phyloP scores from a whole-genome alignment of 2,888 invertebrate species.

The Prosopocoilus inquinatus region DNA sequence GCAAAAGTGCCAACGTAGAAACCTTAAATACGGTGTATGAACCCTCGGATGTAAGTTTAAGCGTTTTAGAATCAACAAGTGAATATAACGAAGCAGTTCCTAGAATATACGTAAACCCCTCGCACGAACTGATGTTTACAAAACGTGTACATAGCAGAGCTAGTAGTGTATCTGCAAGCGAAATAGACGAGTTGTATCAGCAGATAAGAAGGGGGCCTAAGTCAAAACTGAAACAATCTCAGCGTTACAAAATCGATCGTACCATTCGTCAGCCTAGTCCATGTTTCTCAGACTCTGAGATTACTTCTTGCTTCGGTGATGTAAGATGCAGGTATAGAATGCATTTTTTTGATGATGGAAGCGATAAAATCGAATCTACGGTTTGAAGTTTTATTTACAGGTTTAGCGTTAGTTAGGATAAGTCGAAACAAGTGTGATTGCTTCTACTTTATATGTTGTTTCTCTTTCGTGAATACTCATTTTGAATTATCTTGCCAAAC shows the following conservation, averaged over 20 bases:
- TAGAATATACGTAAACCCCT: conserved; percentile 52
- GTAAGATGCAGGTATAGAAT: conserved; percentile 24
- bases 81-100: conserved; percentile 30
- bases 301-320: conserved; percentile 38
- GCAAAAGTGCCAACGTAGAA: not conserved
- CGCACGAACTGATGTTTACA: conserved; percentile 47
- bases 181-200: conserved; percentile 69
- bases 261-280: conserved; percentile 30
- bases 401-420: not conserved
- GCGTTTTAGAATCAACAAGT: conserved; percentile 41
- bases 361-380: conserved; percentile 14
- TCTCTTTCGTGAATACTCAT: no score
- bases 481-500: not conserved
- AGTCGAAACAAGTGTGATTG: no score
- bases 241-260: conserved; percentile 10
- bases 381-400: conserved; percentile 5
- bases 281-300: conserved; percentile 45
- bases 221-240: conserved; percentile 32
- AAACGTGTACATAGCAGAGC: conserved; percentile 58
- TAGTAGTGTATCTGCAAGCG: conserved; percentile 58
- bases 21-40: conserved; percentile 18
- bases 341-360: conserved; percentile 9
- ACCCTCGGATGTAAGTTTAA: conserved; percentile 29
- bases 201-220: conserved; percentile 58
- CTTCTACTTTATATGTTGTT: no score